Base-by-base conservation (phyloP, 2,888 invertebrate genomes). In the Teleogryllus oceanicus region DNA sequence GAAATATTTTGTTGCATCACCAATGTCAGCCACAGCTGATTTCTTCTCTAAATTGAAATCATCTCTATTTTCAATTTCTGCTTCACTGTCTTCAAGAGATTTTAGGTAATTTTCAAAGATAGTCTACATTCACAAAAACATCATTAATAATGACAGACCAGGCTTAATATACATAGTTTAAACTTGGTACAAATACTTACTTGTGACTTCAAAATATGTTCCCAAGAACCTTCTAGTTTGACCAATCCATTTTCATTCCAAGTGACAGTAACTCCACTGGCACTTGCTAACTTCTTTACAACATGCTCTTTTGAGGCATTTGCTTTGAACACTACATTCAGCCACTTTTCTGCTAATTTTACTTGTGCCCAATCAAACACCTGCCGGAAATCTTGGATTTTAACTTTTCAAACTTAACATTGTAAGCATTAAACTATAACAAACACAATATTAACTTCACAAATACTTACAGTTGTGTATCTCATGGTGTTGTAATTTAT, bases 241-340 rank as follows among this genome's bases (percentile, higher is more conserved):
- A 50, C 50, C 49, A n/a, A 76, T n/a, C 76, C 76, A 76, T 76
- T 76, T 37, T 76, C 50, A 76, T 76, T 50, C 76, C 76, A 76
- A 49, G 18, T 37, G 37, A 76, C 20, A 13, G 20, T n/a, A 49
- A 76, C 76, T 11, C 50, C 18, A 76, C 49, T 50, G 18, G 50
- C 49, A 50, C 13, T 37, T 11, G 76, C 24, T 50, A 76, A n/a
- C 11, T 76, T 50, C 12, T 76, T 49, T 50, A 76, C 49, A 49
- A 76, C 11, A 16, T 37, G 76, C 76, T 24, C 50, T n/a, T 37
- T 76, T n/a, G 18, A 49, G n/a, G n/a, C n/a, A 13, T 50, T 13
- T 18, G 49, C 76, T 18, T 16, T 12, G 11, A 50, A 50, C 76
- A 76, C 5, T 2, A 50, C 76, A n/a, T 76, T 50, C 49, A 76